A percentile compares a stretch with the other conserved stretches of the same genome.
Conservation (phyloP, 2,113 vertebrate species). For the Ammodytes marinus region DNA sequence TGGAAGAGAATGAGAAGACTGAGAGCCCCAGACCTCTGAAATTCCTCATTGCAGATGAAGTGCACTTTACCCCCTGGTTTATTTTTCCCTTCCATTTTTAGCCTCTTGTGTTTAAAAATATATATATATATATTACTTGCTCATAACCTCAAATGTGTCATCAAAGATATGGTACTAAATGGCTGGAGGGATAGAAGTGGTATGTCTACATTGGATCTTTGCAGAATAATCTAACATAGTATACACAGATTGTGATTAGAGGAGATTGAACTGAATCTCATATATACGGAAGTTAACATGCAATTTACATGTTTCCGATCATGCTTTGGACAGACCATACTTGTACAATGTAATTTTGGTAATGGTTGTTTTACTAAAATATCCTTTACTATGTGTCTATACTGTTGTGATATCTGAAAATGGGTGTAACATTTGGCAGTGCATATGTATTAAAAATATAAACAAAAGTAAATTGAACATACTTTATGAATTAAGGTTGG, state of each 20-base stretch:
- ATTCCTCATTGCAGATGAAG: conserved; percentile 87
- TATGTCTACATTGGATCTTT: conserved; percentile 45
- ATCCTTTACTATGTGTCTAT: neutral
- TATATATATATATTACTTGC: conserved; percentile 46
- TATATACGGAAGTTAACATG: neutral
- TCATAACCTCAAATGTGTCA: conserved; percentile 80
- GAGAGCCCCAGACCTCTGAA: conserved; percentile 84
- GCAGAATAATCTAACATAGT: conserved; percentile 29
- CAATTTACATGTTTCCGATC: no score
- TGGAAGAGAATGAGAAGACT: conserved; percentile 85
- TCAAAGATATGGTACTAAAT: conserved; percentile 67
- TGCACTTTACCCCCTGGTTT: conserved; percentile 83
- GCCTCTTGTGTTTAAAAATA: conserved; percentile 63
- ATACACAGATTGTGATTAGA: conserved; percentile 21
- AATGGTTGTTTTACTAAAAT: neutral
- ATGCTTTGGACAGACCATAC: neutral
- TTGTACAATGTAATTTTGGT: neutral
- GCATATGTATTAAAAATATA: neutral
- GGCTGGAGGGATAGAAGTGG: conserved; percentile 49
- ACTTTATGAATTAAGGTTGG: neutral
- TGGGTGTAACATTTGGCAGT: neutral
- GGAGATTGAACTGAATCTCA: conserved; percentile 12
- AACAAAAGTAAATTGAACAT: neutral
- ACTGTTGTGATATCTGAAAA: conserved; percentile 3
- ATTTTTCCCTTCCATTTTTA: conserved; percentile 82